These are phyloP conservation scores for Hylia prasina DNA, from an alignment of 2,113 vertebrate species.

Conservation along the genomic window DNA sequence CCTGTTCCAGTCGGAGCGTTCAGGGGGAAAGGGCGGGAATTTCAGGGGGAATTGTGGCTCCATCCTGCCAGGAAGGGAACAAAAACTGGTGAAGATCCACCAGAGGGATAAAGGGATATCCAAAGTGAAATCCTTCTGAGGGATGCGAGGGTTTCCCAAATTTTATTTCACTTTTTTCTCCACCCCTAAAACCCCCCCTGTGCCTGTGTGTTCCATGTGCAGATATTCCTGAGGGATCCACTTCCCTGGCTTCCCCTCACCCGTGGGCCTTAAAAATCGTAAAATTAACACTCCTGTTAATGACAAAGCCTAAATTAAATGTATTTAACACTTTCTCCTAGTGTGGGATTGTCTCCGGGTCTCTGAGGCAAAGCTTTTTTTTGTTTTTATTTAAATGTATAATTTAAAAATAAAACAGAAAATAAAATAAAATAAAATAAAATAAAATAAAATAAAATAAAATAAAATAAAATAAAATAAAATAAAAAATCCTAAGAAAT, in stretches of 20 bases:
- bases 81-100: fast-evolving
- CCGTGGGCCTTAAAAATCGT: not conserved
- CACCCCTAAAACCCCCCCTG: not conserved
- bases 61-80: not conserved
- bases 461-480: not conserved
- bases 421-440: no score
- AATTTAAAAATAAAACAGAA: no score
- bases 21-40: not conserved
- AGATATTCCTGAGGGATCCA: not conserved
- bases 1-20: not conserved
- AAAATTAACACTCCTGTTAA: not conserved
- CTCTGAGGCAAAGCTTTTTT: not conserved
- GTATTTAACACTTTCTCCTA: not conserved
- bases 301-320: not conserved
- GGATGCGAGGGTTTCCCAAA: not conserved
- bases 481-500: not conserved
- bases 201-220: not conserved
- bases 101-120: not conserved
- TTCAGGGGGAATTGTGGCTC: not conserved
- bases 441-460: not conserved
- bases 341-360: not conserved
- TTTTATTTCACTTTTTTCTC: not conserved
- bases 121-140: not conserved
- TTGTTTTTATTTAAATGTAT: not conserved
- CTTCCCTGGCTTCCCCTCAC: not conserved